Evolutionary conservation across 2,888 invertebrate genomes (phyloP).

Genomic region (Eupithecia tripunctaria): DNA sequence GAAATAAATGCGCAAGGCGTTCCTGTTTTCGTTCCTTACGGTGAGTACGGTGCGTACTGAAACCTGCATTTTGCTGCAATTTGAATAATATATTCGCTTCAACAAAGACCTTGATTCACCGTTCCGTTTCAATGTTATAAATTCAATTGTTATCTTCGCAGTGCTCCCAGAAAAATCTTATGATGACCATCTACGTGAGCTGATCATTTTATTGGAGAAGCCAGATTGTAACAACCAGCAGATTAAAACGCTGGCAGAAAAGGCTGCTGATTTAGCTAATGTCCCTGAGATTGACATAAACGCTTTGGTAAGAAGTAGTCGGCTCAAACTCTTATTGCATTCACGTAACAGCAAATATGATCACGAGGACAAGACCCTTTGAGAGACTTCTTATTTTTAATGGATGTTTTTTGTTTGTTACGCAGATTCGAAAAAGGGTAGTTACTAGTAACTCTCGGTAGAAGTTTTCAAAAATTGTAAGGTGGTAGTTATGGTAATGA

Average conservation of each 20-base stretch:
- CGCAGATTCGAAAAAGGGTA: not conserved
- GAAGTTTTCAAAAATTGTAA: not conserved
- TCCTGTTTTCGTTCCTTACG: conserved; percentile 29
- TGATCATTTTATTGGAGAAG: conserved; percentile 84
- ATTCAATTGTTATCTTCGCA: conserved; percentile 8
- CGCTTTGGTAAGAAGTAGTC: conserved; percentile 58
- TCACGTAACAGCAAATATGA: not conserved
- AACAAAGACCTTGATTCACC: not conserved
- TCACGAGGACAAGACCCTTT: not conserved
- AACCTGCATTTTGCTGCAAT: not conserved
- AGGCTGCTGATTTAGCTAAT: conserved; percentile 85
- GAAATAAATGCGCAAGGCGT: conserved; percentile 38
- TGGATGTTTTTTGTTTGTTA: not conserved
- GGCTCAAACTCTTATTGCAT: not conserved
- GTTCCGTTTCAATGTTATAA: not conserved
- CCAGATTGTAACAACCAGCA: conserved; percentile 70
- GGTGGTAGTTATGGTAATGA: not conserved
- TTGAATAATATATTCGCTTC: not conserved
- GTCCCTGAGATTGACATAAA: conserved; percentile 79
- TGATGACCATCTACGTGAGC: conserved; percentile 86
- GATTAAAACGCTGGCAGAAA: conserved; percentile 84
- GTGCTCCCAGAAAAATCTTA: conserved; percentile 59
- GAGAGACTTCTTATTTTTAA: not conserved
- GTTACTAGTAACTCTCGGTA: not conserved
- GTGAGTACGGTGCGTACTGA: conserved; percentile 19